Percentiles rank a stretch among this genome's conserved stretches.
These are phyloP conservation scores for Diogma glabrata DNA, from an alignment of 2,888 invertebrate genomes.

Conservation along the genomic window DNA sequence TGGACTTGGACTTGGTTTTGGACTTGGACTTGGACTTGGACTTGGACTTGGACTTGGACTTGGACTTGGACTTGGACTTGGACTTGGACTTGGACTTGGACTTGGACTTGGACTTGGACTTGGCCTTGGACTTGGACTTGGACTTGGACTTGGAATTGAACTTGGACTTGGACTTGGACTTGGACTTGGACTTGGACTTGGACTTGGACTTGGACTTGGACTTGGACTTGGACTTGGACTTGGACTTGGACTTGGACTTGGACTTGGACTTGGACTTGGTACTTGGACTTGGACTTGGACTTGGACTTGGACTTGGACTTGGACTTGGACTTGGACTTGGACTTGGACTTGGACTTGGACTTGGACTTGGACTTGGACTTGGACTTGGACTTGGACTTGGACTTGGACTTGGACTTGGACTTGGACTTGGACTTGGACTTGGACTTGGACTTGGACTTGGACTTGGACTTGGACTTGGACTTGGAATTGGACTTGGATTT, in stretches of 20 bases:
- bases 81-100: neutral
- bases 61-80: neutral
- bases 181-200: constrained; percentile 3
- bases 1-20: neutral
- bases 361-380: neutral
- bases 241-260: constrained; percentile 12
- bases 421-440: neutral
- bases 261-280: constrained; percentile 8
- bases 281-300: constrained; percentile 7
- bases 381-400: neutral
- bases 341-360: neutral
- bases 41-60: neutral
- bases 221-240: constrained; percentile 9
- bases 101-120: constrained; percentile 3
- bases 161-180: neutral
- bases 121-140: neutral
- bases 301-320: constrained; percentile 12
- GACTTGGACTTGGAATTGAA: neutral
- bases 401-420: neutral
- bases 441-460: neutral
- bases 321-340: neutral
- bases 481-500: neutral
- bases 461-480: neutral
- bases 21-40: neutral
- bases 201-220: neutral